A percentile compares a stretch with the other conserved stretches of the same genome.
phyloP scores from a whole-genome alignment of 2,113 vertebrate species.

The Ursus arctos region DNA sequence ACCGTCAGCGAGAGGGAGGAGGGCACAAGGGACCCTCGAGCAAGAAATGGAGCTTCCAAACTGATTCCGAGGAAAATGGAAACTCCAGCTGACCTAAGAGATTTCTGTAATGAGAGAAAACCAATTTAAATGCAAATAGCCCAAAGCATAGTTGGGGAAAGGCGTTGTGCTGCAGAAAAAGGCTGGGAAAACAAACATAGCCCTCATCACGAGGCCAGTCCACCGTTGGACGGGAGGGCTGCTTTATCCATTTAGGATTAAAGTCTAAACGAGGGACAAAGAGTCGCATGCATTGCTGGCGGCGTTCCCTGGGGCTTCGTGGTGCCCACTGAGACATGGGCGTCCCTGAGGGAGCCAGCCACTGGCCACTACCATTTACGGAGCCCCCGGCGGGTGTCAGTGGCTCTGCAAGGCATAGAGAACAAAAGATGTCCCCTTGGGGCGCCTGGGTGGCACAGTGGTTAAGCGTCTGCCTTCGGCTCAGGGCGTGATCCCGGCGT shows the following conservation, averaged over 20 bases:
- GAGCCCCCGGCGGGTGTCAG: not conserved
- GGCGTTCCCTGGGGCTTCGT: not conserved
- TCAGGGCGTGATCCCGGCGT: too few relatives aligned
- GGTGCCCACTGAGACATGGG: not conserved
- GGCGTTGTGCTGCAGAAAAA: not conserved
- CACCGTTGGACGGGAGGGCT: not conserved
- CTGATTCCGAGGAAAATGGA: slow-evolving; percentile 63
- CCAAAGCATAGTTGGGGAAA: not conserved
- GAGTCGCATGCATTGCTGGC: not conserved
- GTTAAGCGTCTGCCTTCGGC: too few relatives aligned
- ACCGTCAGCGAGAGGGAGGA: not conserved
- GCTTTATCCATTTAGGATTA: slow-evolving; percentile 47
- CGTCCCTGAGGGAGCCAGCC: not conserved
- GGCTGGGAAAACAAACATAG: not conserved
- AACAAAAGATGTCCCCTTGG: not conserved
- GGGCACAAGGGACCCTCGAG: not conserved
- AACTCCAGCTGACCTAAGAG: slow-evolving; percentile 81
- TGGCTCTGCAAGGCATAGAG: not conserved
- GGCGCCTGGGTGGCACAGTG: too few relatives aligned
- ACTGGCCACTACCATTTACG: not conserved
- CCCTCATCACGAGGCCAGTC: not conserved
- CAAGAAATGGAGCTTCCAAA: slow-evolving; percentile 34
- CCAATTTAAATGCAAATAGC: slow-evolving; percentile 89
- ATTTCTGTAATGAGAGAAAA: slow-evolving; percentile 88
- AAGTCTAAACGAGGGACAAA: slow-evolving; percentile 23